phyloP scores from a whole-genome alignment of 2,888 invertebrate genomes.

The Lumbricus terrestris region DNA sequence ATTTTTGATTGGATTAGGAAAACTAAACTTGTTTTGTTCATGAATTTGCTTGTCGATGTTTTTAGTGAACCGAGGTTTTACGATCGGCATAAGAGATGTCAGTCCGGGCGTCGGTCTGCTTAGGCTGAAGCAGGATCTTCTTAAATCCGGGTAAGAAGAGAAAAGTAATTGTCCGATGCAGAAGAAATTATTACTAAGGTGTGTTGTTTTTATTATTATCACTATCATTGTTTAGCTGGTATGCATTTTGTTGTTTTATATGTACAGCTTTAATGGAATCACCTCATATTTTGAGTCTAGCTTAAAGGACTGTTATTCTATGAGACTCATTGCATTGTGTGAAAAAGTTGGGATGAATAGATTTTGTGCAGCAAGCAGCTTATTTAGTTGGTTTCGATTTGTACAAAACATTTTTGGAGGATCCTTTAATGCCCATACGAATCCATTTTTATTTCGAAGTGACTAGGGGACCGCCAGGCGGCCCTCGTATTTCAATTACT shows the following conservation, averaged over 20 bases:
- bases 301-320: no score
- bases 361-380: not conserved
- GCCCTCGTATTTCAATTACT: no score
- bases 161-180: not conserved
- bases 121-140: slow-evolving; percentile 77
- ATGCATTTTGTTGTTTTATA: no score
- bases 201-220: not conserved
- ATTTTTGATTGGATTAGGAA: not conserved
- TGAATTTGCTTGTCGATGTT: slow-evolving; percentile 8
- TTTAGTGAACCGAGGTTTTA: slow-evolving; percentile 77
- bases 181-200: not conserved
- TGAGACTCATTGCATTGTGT: not conserved
- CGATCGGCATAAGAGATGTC: slow-evolving; percentile 83
- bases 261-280: no score
- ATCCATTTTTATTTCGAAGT: not conserved
- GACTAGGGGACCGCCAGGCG: no score
- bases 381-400: not conserved
- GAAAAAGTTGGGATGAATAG: not conserved
- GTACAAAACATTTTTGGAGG: not conserved
- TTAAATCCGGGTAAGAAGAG: slow-evolving; percentile 71
- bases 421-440: not conserved
- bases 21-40: not conserved
- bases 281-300: no score
- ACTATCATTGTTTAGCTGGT: not conserved
- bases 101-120: slow-evolving; percentile 83